Percentiles rank a stretch among this genome's conserved stretches.
These are phyloP conservation scores for Syndactyla subalaris DNA, from an alignment of 2,797 vertebrate species.

Conservation along the genomic window DNA sequence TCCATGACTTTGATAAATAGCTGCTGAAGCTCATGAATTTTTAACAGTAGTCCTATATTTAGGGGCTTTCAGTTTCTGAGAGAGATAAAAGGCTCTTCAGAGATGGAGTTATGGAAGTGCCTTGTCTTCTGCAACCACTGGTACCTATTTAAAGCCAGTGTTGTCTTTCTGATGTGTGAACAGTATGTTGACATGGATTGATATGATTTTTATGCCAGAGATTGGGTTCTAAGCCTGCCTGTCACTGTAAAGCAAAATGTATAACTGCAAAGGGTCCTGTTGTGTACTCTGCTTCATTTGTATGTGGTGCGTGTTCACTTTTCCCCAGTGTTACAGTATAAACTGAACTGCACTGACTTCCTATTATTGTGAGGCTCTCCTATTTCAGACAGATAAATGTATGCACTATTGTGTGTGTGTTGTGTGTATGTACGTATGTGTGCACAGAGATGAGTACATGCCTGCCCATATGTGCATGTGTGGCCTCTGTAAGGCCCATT, in stretches of 20 bases:
- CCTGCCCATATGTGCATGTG: accelerated
- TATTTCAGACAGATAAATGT: background rate
- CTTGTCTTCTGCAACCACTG: constrained; percentile 38
- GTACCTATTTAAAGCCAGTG: constrained; percentile 67
- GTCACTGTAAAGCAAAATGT: background rate
- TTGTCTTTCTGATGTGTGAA: constrained; percentile 46
- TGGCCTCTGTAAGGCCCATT: background rate
- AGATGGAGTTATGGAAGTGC: constrained; percentile 43
- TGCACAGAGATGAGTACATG: too few species aligned
- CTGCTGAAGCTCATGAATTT: constrained; percentile 71
- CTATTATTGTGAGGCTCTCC: background rate
- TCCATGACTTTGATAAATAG: constrained; percentile 70
- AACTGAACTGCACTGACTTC: background rate
- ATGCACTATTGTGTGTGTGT: accelerated
- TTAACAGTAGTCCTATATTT: constrained; percentile 78
- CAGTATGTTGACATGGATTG: constrained; percentile 45
- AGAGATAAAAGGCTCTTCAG: constrained; percentile 63
- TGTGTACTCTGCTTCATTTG: background rate
- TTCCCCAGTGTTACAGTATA: background rate
- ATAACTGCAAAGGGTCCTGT: background rate
- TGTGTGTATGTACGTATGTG: accelerated
- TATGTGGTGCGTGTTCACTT: background rate
- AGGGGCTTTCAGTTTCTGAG: constrained; percentile 70
- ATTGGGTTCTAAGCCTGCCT: constrained; percentile 33
- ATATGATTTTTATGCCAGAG: background rate